Percentiles rank a stretch among this genome's conserved stretches.
These are phyloP conservation scores for Anagrus nilaparvatae DNA, from an alignment of 1,140 invertebrate genomes.

Conservation along the genomic window DNA sequence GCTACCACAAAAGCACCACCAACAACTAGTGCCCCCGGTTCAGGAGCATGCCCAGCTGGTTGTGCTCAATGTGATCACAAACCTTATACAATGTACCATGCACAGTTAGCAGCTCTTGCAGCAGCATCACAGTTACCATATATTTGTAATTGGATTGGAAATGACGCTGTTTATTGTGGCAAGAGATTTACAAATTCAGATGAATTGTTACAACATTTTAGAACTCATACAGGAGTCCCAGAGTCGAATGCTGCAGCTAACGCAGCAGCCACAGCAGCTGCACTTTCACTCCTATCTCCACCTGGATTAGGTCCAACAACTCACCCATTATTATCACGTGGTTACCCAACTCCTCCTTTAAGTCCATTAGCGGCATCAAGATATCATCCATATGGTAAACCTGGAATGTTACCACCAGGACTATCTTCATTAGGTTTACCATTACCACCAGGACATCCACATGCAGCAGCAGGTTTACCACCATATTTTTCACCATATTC, in stretches of 20 bases:
- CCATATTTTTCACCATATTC: constrained; percentile 79
- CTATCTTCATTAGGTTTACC: constrained; percentile 48
- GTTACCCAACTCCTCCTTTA: constrained; percentile 80
- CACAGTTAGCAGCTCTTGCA: constrained; percentile 61
- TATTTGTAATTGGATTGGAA: constrained; percentile 87
- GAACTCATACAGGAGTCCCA: constrained; percentile 64
- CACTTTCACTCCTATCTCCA: constrained; percentile 44
- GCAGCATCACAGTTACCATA: constrained; percentile 67
- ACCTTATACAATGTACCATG: constrained; percentile 56
- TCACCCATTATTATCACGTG: constrained; percentile 59
- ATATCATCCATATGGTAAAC: constrained; percentile 81
- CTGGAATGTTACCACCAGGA: constrained; percentile 43
- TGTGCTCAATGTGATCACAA: constrained; percentile 85
- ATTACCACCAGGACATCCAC: constrained; percentile 52
- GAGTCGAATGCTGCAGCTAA: constrained; percentile 16
- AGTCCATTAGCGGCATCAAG: constrained; percentile 68
- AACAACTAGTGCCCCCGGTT: constrained; percentile 64
- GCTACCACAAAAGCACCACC: constrained; percentile 43
- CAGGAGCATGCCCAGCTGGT: constrained; percentile 68
- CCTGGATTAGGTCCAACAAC: constrained; percentile 43
- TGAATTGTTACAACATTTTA: constrained; percentile 79
- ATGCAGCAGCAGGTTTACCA: constrained; percentile 41
- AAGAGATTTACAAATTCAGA: constrained; percentile 82
- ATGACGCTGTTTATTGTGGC: constrained; percentile 79
- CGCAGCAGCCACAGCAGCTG: constrained; percentile 43